A percentile compares a stretch with the other conserved stretches of the same genome.
phyloP scores from a whole-genome alignment of 2,888 invertebrate species.

The Barypeithes pellucidus region DNA sequence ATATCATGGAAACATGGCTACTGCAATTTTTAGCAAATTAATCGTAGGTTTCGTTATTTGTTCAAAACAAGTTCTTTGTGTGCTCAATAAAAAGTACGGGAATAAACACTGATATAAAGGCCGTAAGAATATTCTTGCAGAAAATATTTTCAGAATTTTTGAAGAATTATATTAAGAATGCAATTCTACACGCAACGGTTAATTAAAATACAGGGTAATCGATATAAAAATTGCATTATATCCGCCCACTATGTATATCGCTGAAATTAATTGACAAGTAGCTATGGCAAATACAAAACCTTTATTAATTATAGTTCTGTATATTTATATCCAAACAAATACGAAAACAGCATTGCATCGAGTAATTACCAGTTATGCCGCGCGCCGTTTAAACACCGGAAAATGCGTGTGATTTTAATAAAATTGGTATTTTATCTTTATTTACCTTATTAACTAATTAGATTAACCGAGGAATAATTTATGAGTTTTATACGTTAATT shows the following conservation, averaged over 20 bases:
- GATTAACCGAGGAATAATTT: conserved; percentile 11
- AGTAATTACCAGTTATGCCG: conserved; percentile 18
- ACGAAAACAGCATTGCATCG: background rate
- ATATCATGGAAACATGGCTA: conserved; percentile 29
- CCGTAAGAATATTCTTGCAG: too few relatives aligned
- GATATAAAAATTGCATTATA: too few relatives aligned
- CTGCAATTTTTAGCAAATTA: conserved; percentile 32
- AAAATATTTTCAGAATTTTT: too few relatives aligned
- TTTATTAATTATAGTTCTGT: conserved; percentile 3
- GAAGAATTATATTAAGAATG: too few relatives aligned
- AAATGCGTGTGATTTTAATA: conserved; percentile 21
- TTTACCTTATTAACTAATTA: conserved; percentile 28
- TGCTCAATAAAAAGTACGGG: too few relatives aligned
- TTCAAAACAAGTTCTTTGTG: too few relatives aligned
- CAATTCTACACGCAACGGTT: too few relatives aligned
- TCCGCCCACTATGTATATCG: too few relatives aligned
- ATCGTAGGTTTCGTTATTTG: background rate
- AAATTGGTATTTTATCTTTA: conserved; percentile 18
- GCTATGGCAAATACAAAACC: background rate
- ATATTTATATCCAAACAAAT: background rate
- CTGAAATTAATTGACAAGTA: conserved; percentile 4
- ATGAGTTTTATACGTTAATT: conserved; percentile 11
- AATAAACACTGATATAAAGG: too few relatives aligned
- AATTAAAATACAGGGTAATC: too few relatives aligned
- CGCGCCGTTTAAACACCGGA: background rate